Evolutionary conservation across 1,140 invertebrate species (phyloP), one percentile per base, ranked within the genome.

Genomic region (Pomacea maculata): DNA sequence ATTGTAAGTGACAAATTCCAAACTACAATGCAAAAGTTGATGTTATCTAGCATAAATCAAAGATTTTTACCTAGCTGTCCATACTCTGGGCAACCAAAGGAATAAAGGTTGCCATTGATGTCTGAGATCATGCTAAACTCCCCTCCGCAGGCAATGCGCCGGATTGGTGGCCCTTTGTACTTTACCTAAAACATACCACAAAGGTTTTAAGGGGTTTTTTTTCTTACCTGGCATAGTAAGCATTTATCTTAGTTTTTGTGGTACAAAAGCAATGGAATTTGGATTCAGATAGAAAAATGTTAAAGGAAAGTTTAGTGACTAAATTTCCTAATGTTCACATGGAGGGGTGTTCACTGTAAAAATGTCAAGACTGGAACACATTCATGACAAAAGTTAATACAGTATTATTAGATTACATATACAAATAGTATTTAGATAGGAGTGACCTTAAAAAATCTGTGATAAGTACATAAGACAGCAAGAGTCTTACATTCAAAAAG

Each of bases 121-220:
- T 98, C 97, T 45, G 97, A 90, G 73, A 98, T 95, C 90, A 97
- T 95, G 45, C 96, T 97, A 90, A 98, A 98, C 80, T 98, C 97
- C 6, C 94, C 96, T 10, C 97, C 97, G 89, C 96, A 98, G 0
- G 95, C 95, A 63, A 98, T 83, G 90, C 96, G 95, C 12, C 95
- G 93, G 81, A 97, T 95, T 11, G 95, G 96, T 25, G 95, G 94
- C 34, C 96, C 96, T 86, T 92, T 92, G 83, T 93, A 93, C 71
- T 89, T 81, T 65, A 90, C 86, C 87, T 89, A 73, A 15, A 85
- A 82, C 83, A 25, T 73, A 45, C 34, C 34, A 45, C 34, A 75
- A 45, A 45, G 34, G 25, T 6, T 45, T 45, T 55, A 68, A 75
- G 63, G 65, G 52, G 74, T n/a, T 64, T 15, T 34, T 78, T 15